Conservation (phyloP, 2,113 vertebrate species). For the Cygnus atratus region DNA sequence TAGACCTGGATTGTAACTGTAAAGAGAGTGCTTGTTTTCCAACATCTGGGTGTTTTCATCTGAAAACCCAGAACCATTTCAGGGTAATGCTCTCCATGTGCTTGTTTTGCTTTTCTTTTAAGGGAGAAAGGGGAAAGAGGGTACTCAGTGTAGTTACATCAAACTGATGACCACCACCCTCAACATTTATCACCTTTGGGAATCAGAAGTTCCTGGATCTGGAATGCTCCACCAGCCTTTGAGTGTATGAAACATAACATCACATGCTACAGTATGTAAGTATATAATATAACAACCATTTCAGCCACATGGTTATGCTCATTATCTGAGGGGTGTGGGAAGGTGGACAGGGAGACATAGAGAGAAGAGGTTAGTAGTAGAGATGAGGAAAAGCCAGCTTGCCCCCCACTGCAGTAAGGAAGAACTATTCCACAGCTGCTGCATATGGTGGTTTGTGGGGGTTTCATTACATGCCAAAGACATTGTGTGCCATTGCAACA, state of each 20-base stretch:
- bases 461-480: not conserved
- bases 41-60: not conserved
- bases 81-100: not conserved
- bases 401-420: accelerated
- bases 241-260: not conserved
- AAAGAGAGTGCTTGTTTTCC: not conserved
- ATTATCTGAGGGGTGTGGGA: not conserved
- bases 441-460: not conserved
- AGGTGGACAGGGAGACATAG: no score
- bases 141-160: not conserved
- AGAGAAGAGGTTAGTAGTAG: not conserved
- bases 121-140: not conserved
- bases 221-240: not conserved
- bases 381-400: not conserved
- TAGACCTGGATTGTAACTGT: not conserved
- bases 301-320: not conserved
- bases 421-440: not conserved
- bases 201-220: not conserved
- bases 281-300: not conserved
- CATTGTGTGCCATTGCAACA: accelerated
- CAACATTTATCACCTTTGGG: not conserved
- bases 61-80: not conserved
- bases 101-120: not conserved
- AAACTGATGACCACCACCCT: not conserved
- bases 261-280: accelerated